Base-by-base conservation (phyloP, 2,797 vertebrate species). In the Menidia menidia region DNA sequence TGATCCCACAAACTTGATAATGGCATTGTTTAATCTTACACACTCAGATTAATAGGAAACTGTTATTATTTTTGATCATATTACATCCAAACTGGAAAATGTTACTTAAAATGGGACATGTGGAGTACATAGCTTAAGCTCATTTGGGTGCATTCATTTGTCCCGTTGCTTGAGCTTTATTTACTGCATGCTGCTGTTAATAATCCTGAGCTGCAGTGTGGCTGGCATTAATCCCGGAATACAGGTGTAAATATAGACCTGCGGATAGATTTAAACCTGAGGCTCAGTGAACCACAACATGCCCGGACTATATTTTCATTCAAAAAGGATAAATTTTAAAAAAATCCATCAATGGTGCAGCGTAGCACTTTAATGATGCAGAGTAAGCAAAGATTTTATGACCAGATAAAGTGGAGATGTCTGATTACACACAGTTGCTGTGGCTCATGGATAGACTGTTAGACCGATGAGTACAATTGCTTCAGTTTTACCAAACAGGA, bases 211-310 rank as follows among this genome's bases (percentile, higher is more conserved):
- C 45, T 60, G 47, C 61, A 68, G 14, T 45, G 32, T 7, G 10
- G 35, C 60, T 74, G 73, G 32, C 52, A 74, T 65, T 87, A 90
- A 88, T 72, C 64, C 16, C n/a, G 75, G 19, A 78, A 78, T 76
- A 44, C 81, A 87, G 67, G 72, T 82, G 84, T 87, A 86, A 88
- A 87, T 87, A 88, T 78, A 87, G 81, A 78, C 63, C 73, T 32
- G 25, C 25, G 2, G 25, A 25, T 44, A 68, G 72, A 73, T 86
- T 77, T 78, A 64, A 80, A 85, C 63, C 51, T 60, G 47, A 54
- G 51, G 68, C 68, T 67, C 60, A 61, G 58, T 32, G 42, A 67
- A 57, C 32, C 8, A 74, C 69, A 81, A 76, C 69, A 72, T 57
- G 1, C 45, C n/a, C 0, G 19, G 47, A 64, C 32, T 50, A 57